These are phyloP conservation scores for Heliopora coerulea DNA, from an alignment of 92 coral and sea anemone species.

Conservation along the genomic window DNA sequence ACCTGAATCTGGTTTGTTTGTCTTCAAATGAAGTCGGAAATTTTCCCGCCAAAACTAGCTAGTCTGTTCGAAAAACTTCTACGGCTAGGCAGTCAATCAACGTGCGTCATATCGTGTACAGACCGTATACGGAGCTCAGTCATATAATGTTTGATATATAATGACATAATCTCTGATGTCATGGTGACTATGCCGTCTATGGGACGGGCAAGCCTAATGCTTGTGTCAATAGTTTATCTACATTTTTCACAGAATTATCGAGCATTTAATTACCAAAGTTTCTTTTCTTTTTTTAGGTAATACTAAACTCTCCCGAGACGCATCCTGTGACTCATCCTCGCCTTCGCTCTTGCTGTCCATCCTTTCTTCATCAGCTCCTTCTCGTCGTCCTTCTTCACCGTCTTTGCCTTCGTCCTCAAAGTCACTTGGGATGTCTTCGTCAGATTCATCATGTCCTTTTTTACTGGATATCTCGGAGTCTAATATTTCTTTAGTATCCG, in stretches of 20 bases:
- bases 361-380: conserved; percentile 3
- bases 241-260: not conserved
- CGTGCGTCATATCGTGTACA: too few species aligned
- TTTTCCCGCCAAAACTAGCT: too few species aligned
- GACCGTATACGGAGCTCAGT: too few species aligned
- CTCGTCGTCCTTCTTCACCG: conserved; percentile 47
- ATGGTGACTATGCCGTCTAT: too few species aligned
- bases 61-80: too few species aligned
- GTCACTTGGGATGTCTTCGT: conserved; percentile 90
- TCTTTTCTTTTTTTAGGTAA: conserved; percentile 70
- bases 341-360: conserved; percentile 3
- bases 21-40: too few species aligned
- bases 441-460: conserved; percentile 46
- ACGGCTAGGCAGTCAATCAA: too few species aligned
- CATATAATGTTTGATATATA: too few species aligned
- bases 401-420: conserved; percentile 57
- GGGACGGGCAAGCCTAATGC: too few species aligned
- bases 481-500: conserved; percentile 64
- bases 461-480: conserved; percentile 42
- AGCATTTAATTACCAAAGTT: conserved; percentile 56
- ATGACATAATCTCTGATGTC: too few species aligned
- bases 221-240: too few species aligned
- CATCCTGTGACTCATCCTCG: not conserved
- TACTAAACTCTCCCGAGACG: conserved; percentile 34
- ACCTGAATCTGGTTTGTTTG: too few species aligned